Evolutionary conservation across 2,113 vertebrate genomes (phyloP).

Genomic region (Melanotaenia duboulayi): DNA sequence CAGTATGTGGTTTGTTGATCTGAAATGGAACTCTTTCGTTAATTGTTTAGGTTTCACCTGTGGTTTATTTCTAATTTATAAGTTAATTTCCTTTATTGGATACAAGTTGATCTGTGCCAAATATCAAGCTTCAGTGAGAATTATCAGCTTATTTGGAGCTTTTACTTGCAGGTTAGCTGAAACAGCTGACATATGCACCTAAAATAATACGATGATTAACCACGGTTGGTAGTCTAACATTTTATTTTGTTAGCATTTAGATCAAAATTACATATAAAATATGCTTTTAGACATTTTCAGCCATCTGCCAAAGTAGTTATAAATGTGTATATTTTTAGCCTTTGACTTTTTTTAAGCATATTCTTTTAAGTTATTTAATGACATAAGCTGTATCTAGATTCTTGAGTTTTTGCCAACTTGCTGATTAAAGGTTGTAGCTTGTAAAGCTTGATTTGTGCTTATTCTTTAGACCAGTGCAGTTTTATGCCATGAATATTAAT

Average conservation of each 20-base stretch:
- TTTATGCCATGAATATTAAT: neutral
- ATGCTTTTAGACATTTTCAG: neutral
- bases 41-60: neutral
- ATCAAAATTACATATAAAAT: no score
- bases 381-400: neutral
- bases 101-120: neutral
- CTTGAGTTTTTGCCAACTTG: neutral
- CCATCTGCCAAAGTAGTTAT: neutral
- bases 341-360: neutral
- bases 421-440: neutral
- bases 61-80: neutral
- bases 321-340: neutral
- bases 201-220: neutral
- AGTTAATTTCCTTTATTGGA: neutral
- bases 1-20: neutral
- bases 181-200: neutral
- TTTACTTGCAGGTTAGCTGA: neutral
- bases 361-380: neutral
- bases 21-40: constrained; percentile 14
- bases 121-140: neutral
- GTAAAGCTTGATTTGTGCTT: neutral
- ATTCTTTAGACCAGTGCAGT: neutral
- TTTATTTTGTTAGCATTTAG: neutral
- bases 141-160: neutral
- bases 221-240: neutral